Conservation (phyloP, 1,140 invertebrate species). For the Zaprionus kolodkinae region DNA sequence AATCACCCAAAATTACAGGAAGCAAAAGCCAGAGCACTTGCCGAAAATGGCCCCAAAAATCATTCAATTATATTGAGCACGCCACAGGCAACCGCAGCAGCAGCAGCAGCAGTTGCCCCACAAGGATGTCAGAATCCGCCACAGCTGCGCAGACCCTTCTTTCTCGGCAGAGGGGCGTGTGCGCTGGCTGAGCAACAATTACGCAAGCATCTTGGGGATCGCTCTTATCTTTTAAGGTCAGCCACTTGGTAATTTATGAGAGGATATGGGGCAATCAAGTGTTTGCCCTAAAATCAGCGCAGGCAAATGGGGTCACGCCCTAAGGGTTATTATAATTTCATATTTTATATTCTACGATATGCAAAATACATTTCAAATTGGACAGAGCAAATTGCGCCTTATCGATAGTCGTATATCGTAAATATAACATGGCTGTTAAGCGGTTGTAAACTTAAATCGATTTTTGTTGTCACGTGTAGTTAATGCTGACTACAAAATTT, state of each 20-base stretch:
- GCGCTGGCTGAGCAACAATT: slow-evolving; percentile 32
- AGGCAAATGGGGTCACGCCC: slow-evolving; percentile 54
- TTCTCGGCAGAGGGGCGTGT: slow-evolving; percentile 26
- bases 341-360: slow-evolving; percentile 1
- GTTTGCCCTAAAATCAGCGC: slow-evolving; percentile 36
- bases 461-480: neutral
- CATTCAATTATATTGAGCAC: slow-evolving; percentile 67
- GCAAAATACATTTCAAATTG: slow-evolving; percentile 15
- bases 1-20: slow-evolving; percentile 78
- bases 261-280: slow-evolving; percentile 43
- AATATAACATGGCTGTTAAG: neutral
- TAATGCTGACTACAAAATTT: neutral
- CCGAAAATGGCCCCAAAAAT: slow-evolving; percentile 72
- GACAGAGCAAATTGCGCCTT: slow-evolving; percentile 2
- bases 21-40: slow-evolving; percentile 67
- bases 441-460: neutral
- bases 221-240: slow-evolving; percentile 46
- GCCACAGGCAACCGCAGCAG: slow-evolving; percentile 35
- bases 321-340: neutral
- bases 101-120: slow-evolving; percentile 3
- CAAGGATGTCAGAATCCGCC: slow-evolving; percentile 30
- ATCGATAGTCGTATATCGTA: neutral
- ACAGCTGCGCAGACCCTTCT: slow-evolving; percentile 24
- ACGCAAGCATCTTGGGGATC: too few relatives aligned
- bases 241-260: slow-evolving; percentile 42